Percentiles rank a stretch among this genome's conserved stretches.
Evolutionary conservation across 2,797 vertebrate species (phyloP).

Genomic region (Pogonophryne albipinna): DNA sequence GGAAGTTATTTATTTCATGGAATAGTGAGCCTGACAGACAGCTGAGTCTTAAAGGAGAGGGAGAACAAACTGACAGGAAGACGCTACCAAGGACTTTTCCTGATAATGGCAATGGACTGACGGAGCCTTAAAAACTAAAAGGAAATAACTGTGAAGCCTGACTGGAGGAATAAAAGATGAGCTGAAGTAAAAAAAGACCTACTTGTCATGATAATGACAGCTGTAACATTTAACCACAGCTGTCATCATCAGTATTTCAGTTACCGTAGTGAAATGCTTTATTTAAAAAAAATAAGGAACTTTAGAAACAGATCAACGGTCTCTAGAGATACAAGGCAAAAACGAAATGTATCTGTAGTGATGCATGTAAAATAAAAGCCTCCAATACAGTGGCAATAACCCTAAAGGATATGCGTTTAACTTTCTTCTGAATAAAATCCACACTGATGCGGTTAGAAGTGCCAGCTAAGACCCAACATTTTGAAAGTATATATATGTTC

Average conservation of each 20-base stretch:
- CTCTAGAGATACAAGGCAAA: constrained; percentile 2
- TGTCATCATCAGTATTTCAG: constrained; percentile 39
- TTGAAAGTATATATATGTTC: neutral
- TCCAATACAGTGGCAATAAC: neutral
- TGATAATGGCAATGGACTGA: constrained; percentile 30
- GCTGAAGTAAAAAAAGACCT: constrained; percentile 31
- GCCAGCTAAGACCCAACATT: neutral
- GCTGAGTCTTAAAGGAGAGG: constrained; percentile 20
- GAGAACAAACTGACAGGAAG: constrained; percentile 34
- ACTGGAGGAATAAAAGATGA: constrained; percentile 53
- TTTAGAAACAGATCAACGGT: neutral
- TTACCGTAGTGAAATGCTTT: constrained; percentile 26
- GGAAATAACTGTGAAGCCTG: constrained; percentile 45
- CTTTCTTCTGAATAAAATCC: neutral
- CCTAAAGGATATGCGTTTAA: constrained; percentile 3
- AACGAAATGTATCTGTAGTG: constrained; percentile 7
- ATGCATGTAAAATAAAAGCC: no score
- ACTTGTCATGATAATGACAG: constrained; percentile 49
- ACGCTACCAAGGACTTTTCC: constrained; percentile 24
- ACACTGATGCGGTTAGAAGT: neutral
- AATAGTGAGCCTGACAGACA: constrained; percentile 15
- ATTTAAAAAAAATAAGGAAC: neutral
- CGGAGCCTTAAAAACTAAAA: constrained; percentile 35
- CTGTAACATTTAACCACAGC: constrained; percentile 39
- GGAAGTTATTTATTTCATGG: constrained; percentile 6